These are phyloP conservation scores for Brachyptera putata DNA, from an alignment of 2,888 invertebrate species.

Conservation along the genomic window DNA sequence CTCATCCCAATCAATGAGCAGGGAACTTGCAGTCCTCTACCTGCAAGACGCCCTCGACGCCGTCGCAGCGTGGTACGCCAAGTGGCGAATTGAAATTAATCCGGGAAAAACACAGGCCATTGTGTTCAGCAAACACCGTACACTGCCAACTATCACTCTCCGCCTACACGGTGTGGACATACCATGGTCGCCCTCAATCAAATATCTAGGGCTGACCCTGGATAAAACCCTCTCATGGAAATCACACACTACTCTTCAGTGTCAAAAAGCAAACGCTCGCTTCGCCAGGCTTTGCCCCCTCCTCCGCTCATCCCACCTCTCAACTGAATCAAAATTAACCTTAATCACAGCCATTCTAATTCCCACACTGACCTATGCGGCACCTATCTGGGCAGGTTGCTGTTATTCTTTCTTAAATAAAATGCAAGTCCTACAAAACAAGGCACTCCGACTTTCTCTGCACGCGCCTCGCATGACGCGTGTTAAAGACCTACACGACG, in stretches of 20 bases:
- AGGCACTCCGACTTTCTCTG: neutral
- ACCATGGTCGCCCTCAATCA: neutral
- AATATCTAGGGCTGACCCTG: slow-evolving; percentile 12
- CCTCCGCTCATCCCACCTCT: too few relatives aligned
- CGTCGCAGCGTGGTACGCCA: neutral
- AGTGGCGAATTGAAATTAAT: slow-evolving; percentile 28
- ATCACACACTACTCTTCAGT: neutral
- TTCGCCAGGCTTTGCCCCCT: too few relatives aligned
- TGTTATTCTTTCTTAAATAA: too few relatives aligned
- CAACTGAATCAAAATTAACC: neutral
- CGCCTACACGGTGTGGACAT: neutral
- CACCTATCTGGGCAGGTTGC: neutral
- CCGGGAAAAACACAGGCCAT: slow-evolving; percentile 27
- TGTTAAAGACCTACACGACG: neutral
- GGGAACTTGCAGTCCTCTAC: neutral
- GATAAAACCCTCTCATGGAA: neutral
- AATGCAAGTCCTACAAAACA: too few relatives aligned
- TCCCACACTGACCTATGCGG: neutral
- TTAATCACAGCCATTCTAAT: neutral
- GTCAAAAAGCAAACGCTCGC: too few relatives aligned
- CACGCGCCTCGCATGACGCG: neutral
- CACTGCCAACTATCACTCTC: neutral
- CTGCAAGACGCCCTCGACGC: neutral
- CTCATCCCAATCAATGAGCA: neutral
- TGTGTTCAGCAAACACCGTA: slow-evolving; percentile 9